Base-by-base conservation (phyloP, 1,140 invertebrate genomes). In the Linepithema humile region DNA sequence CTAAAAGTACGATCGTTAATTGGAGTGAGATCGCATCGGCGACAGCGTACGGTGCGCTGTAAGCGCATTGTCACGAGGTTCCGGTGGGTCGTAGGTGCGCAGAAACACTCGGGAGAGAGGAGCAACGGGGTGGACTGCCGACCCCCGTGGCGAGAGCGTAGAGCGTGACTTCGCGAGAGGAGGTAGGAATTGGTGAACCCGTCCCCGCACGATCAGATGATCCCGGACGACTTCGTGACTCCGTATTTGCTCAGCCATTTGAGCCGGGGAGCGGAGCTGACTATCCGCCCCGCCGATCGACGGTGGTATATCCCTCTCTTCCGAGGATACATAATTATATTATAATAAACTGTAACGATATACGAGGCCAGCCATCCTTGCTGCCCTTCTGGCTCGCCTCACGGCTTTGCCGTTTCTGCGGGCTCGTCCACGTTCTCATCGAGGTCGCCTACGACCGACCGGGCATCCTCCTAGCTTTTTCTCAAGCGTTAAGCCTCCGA, bases 341-440 rank as follows among this genome's bases (percentile, higher is more conserved):
- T 94, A 94, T 94, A 94, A 94, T 94, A 94, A 94, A 94, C 91
- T 94, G 92, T 94, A 94, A 93, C 93, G 93, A 94, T 94, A 80
- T 67, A 92, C 80, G 59, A 69, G 74, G 55, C 72, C 12, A 10
- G 70, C 57, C 59, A 45, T 57, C 40, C 82, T 87, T 60, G 43
- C 70, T 87, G 85, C 77, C 86, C 86, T 88, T 32, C 85, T 87
- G 69, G 62, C 84, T 83, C 75, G 57, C 45, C 75, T 32, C 67
- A 26, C 45, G 57, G 45, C 43, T 26, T 60, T 9, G 43, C 9
- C 32, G 74, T 59, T 82, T 73, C 78, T 59, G 67, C 45, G 48
- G 23, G 64, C 64, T 55, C 64, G 10, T 60, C 65, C 3, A 53
- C 10, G 45, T 55, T 78, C 38, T 67, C 77, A 57, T 62, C 75